Evolutionary conservation across 2,113 vertebrate species (phyloP).

Genomic region (Formicarius rufipectus): DNA sequence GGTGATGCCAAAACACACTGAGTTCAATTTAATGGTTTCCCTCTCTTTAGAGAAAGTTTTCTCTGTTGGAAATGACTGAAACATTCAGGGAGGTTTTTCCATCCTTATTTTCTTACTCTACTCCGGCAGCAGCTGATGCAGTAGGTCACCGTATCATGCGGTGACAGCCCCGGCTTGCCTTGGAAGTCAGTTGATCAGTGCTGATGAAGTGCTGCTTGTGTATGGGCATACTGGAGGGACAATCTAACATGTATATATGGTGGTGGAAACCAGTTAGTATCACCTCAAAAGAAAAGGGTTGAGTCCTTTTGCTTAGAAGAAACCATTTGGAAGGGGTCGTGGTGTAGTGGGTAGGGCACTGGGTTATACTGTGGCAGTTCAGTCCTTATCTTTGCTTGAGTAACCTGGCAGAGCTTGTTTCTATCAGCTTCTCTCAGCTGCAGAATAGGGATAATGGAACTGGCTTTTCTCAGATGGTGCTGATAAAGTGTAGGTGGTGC

Average conservation of each 20-base stretch:
- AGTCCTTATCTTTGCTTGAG: background rate
- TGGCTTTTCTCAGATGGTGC: background rate
- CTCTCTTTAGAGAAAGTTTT: background rate
- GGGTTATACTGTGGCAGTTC: background rate
- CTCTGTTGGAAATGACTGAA: background rate
- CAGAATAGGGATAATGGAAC: background rate
- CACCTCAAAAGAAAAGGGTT: background rate
- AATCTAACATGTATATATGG: background rate
- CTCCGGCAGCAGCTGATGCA: background rate
- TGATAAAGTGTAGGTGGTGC: background rate
- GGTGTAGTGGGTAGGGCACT: background rate
- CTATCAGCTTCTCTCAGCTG: background rate
- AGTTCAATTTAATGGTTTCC: background rate
- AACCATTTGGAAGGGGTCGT: background rate
- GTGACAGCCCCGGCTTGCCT: background rate
- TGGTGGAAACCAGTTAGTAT: background rate
- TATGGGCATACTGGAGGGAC: background rate
- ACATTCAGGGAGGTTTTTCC: background rate
- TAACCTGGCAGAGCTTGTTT: background rate
- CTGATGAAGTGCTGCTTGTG: background rate
- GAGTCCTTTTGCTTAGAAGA: background rate
- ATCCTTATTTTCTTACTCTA: background rate
- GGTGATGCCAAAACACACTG: background rate
- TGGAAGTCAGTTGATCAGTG: background rate
- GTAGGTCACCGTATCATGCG: background rate